Base-by-base conservation (phyloP, 1,140 invertebrate species). In the Orius insidiosus region DNA sequence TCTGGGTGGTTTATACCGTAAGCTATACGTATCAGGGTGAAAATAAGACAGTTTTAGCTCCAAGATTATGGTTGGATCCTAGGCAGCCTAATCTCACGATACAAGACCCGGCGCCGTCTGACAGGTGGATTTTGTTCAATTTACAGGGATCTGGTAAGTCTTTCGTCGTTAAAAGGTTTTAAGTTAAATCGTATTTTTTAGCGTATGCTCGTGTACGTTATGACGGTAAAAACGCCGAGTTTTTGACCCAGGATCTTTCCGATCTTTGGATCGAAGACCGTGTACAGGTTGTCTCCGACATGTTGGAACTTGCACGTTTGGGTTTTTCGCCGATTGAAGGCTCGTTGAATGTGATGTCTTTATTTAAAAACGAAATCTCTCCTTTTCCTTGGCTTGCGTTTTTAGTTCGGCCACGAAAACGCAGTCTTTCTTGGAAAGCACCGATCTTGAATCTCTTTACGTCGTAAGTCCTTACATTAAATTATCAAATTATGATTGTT, bases 261-360 rank as follows among this genome's bases (percentile, higher is more conserved):
- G 15, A 32, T 2, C 32, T 48, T 11, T 40, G 38, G 30, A n/a
- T 42, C 8, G 38, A 41, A 6, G 46, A 82, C 53, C 60, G 84
- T 36, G 81, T 83, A 0, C 85, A 89, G 61, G 63, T 89, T 2
- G 67, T 90, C 18, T 75, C 81, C 30, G 86, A 90, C 60, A 70
- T 79, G 1, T 69, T 85, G 47, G 76, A 75, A 50, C 64, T 90
- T 31, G 80, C 80, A 5, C 7, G 39, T 1, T 39, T 48, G 2
- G 46, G 46, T 6, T 40, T 41, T 9, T 14, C 39, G 3, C 46
- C 46, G 5, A 35, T 48, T 16, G 30, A 38, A 8, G 38, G 33
- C 2, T 38, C 46, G 9, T 15, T 48, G 11, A 40, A 48, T 24
- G 31, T 39, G 7, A 32, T 48, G 24, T 31, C 39, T 15, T 32